These are phyloP conservation scores for Galago senegalensis DNA, from an alignment of 2,797 vertebrate genomes.

Conservation along the genomic window DNA sequence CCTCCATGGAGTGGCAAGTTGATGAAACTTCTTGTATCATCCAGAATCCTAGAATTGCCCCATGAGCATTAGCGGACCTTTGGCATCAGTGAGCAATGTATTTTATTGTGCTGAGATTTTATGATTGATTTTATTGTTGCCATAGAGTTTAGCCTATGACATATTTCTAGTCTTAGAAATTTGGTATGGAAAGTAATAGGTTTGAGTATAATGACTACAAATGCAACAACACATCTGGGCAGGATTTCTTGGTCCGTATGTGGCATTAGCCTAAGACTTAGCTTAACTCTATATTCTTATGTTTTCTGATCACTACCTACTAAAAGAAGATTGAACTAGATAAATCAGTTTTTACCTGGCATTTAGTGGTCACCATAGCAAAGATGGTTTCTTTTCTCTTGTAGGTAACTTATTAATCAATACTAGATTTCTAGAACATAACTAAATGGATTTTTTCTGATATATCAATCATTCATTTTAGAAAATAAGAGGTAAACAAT, in stretches of 20 bases:
- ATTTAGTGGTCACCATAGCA: neutral
- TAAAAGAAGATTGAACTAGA: neutral
- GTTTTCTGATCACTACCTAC: neutral
- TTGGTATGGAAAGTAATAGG: neutral
- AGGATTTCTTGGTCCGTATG: neutral
- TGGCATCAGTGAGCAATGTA: neutral
- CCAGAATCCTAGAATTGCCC: neutral
- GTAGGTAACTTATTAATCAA: neutral
- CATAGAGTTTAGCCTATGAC: neutral
- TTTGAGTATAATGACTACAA: neutral
- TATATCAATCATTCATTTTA: neutral
- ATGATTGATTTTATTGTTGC: neutral
- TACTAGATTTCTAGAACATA: neutral
- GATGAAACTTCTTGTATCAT: neutral
- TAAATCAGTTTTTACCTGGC: neutral
- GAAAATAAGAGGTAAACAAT: neutral
- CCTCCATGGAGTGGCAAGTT: neutral
- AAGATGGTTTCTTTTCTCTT: neutral
- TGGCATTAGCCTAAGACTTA: too few relatives aligned
- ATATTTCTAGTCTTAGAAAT: neutral
- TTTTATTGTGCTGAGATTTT: neutral
- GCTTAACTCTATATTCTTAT: neutral
- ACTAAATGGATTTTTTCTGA: neutral
- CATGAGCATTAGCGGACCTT: neutral
- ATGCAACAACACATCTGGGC: neutral